Evolutionary conservation across 2,797 vertebrate genomes (phyloP).

Genomic region (Myoxocephalus aenaeus): DNA sequence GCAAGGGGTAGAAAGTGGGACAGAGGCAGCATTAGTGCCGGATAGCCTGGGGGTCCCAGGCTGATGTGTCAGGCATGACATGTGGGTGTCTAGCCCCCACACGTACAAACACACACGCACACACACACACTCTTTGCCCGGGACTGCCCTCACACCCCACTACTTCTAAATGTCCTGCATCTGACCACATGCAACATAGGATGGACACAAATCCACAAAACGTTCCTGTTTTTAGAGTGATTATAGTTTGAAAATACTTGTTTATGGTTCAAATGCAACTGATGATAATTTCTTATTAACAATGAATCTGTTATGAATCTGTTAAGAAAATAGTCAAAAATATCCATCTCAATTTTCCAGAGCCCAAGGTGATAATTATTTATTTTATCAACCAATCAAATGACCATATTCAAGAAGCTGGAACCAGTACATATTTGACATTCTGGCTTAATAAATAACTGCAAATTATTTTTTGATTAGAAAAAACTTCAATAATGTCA

Average conservation of each 20-base stretch:
- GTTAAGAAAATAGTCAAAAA: not conserved
- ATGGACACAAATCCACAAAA: slow-evolving; percentile 62
- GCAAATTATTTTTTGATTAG: not conserved
- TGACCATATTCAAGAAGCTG: not conserved
- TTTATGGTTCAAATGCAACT: slow-evolving; percentile 10
- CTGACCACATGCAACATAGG: slow-evolving; percentile 81
- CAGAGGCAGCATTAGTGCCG: slow-evolving; percentile 88
- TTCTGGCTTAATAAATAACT: not conserved
- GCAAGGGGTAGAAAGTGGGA: slow-evolving; percentile 90
- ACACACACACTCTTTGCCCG: slow-evolving; percentile 69
- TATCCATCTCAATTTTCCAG: not conserved
- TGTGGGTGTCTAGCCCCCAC: slow-evolving; percentile 85
- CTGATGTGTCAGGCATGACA: slow-evolving; percentile 86
- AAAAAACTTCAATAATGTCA: not conserved
- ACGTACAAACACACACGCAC: slow-evolving; percentile 68
- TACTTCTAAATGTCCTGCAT: slow-evolving; percentile 87
- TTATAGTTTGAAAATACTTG: not conserved
- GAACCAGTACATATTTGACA: not conserved
- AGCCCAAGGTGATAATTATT: not conserved
- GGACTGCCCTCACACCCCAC: slow-evolving; percentile 76
- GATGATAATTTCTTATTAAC: not conserved
- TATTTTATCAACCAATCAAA: not conserved
- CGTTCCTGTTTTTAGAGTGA: slow-evolving; percentile 5
- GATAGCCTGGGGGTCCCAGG: slow-evolving; percentile 83
- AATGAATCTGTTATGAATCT: slow-evolving; percentile 1